Evolutionary conservation across 1,140 invertebrate species (phyloP).

Genomic region (Leptinotarsa texana): DNA sequence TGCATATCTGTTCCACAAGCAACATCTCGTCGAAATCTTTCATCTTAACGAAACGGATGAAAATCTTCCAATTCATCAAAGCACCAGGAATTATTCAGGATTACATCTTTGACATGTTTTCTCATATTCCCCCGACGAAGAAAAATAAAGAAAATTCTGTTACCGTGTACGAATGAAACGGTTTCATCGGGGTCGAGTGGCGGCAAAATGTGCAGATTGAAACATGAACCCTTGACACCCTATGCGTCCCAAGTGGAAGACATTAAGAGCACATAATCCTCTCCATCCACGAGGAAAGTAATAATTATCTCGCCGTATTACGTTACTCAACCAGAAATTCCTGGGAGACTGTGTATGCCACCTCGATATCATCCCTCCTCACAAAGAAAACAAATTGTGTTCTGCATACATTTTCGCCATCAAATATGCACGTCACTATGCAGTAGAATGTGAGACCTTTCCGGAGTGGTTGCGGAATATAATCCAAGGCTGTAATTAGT

Average conservation of each 20-base stretch:
- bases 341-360: neutral
- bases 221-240: neutral
- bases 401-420: constrained; percentile 16
- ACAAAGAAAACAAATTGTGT: constrained; percentile 23
- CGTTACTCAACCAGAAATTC: constrained; percentile 20
- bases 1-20: too few species aligned
- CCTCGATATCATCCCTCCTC: neutral
- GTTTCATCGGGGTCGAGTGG: too few species aligned
- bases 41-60: too few species aligned
- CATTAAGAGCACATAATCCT: neutral
- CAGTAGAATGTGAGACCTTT: neutral
- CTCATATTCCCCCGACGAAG: too few species aligned
- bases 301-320: constrained; percentile 15
- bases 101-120: too few species aligned
- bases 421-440: constrained; percentile 15
- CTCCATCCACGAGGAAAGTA: constrained; percentile 1
- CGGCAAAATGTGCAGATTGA: too few species aligned
- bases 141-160: too few species aligned
- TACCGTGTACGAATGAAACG: too few species aligned
- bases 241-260: neutral
- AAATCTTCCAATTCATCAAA: too few species aligned
- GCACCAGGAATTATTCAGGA: too few species aligned
- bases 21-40: too few species aligned
- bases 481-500: neutral
- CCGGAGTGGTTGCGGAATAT: constrained; percentile 1